Evolutionary conservation across 2,888 invertebrate genomes (phyloP), one percentile per base, ranked within the genome.

Genomic region (Ennomos erosarius): DNA sequence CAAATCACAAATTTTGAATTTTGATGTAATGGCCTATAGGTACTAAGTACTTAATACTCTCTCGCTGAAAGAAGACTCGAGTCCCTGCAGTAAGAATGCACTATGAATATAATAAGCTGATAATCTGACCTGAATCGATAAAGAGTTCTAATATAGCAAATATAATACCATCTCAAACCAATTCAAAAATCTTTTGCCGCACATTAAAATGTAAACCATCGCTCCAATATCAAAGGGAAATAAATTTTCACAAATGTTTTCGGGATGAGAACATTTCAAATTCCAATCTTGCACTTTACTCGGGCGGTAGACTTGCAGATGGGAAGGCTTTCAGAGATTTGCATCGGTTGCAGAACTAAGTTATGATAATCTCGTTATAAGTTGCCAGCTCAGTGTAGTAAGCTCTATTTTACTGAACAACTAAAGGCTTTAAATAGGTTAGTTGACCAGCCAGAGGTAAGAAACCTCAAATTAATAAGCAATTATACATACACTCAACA

Each of bases 231-330:
- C 57, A 65, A 70, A 69, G 63, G 47, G 66, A 74, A 77, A 76
- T 78, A 74, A 77, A 71, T 75, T 76, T 73, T 76, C 75, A 66
- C 71, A 75, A 80, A 76, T 75, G 75, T 77, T 81, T 77, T 68
- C 70, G 71, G 76, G 69, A 80, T 74, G 79, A 76, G 76, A 78
- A 76, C 74, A 84, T 88, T 85, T 85, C 77, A 84, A 85, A 88
- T 84, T 88, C 84, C 81, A 80, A 86, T 85, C 78, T 85, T 81
- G 84, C 87, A 83, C 82, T 86, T 83, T 78, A 77, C 76, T 75
- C 68, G 69, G 73, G 70, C 79, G 75, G 78, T 69, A 78, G 80
- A 79, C 84, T 80, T 83, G 85, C 83, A 87, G 85, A 87, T 86
- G 79, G 81, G 77, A 77, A 67, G 68, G 72, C 74, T 87, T 82